Evolutionary conservation across 1,140 invertebrate genomes (phyloP).

Genomic region (Trachymyrmex cornetzi): DNA sequence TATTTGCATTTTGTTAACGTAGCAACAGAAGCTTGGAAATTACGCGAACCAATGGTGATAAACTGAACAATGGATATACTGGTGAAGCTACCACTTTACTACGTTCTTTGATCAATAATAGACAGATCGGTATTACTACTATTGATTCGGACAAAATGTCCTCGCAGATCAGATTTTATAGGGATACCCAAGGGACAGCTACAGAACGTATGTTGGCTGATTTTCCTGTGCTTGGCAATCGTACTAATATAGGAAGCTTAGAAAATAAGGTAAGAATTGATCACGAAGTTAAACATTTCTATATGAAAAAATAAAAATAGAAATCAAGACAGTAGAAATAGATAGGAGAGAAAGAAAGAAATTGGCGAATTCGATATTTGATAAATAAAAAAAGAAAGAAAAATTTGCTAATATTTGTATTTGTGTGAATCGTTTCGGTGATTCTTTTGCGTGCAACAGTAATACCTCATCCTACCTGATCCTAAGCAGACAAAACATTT

Average conservation of each 20-base stretch:
- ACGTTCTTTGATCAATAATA: constrained; percentile 91
- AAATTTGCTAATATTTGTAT: constrained; percentile 20
- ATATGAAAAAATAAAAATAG: background rate
- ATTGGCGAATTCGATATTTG: constrained; percentile 11
- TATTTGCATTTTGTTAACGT: constrained; percentile 55
- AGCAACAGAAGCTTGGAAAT: constrained; percentile 85
- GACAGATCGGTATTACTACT: constrained; percentile 90
- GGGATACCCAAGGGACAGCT: constrained; percentile 82
- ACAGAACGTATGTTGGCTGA: constrained; percentile 79
- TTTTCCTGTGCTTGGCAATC: constrained; percentile 82
- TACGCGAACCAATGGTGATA: constrained; percentile 85
- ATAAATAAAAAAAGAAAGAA: background rate
- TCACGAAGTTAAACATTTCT: background rate
- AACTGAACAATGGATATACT: constrained; percentile 83
- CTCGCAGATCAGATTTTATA: constrained; percentile 83
- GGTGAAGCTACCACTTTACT: constrained; percentile 92
- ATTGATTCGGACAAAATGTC: constrained; percentile 84
- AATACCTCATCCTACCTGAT: background rate
- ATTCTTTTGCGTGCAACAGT: background rate
- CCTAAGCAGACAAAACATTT: constrained; percentile 65
- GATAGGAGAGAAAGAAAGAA: background rate
- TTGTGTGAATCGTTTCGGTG: background rate
- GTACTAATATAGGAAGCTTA: constrained; percentile 81
- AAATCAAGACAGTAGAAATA: background rate
- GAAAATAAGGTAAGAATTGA: constrained; percentile 82